Percentiles rank a stretch among this genome's conserved stretches.
Conservation (phyloP, 2,888 invertebrate species). For the Nowickia ferox region DNA sequence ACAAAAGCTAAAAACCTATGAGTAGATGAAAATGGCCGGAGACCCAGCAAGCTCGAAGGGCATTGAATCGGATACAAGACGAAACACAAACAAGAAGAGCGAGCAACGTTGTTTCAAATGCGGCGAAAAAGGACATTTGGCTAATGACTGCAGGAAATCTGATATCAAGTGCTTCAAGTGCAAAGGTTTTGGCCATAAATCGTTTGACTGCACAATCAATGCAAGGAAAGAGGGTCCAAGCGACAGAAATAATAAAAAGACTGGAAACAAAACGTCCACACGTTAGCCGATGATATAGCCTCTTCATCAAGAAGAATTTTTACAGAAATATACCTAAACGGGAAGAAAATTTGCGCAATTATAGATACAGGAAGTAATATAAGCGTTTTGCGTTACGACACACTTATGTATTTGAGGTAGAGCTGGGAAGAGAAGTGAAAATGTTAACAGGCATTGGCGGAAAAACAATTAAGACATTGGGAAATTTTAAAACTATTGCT, state of each 20-base stretch:
- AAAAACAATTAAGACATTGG: constrained; percentile 1
- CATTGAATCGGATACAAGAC: neutral
- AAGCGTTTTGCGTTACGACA: neutral
- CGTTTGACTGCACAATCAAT: constrained; percentile 7
- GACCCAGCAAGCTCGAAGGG: neutral
- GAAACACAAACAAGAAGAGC: neutral
- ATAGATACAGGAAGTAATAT: neutral
- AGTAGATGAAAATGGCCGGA: constrained; percentile 18
- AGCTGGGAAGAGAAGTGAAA: neutral
- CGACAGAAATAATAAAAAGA: constrained; percentile 5
- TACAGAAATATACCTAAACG: constrained; percentile 26
- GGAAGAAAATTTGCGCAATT: constrained; percentile 23
- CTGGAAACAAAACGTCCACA: constrained; percentile 20
- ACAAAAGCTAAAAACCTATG: constrained; percentile 35
- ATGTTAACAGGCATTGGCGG: constrained; percentile 2
- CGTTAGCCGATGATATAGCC: constrained; percentile 13
- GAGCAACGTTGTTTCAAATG: constrained; percentile 25
- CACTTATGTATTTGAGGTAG: neutral
- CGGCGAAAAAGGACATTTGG: constrained; percentile 22
- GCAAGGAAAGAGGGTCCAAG: neutral
- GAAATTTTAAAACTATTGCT: neutral
- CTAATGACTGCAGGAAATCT: constrained; percentile 2
- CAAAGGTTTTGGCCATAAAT: constrained; percentile 28
- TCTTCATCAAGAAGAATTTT: constrained; percentile 32
- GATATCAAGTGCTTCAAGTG: constrained; percentile 29